Conservation (phyloP, 2,113 vertebrate species). For the Cyanoliseus patagonus region DNA sequence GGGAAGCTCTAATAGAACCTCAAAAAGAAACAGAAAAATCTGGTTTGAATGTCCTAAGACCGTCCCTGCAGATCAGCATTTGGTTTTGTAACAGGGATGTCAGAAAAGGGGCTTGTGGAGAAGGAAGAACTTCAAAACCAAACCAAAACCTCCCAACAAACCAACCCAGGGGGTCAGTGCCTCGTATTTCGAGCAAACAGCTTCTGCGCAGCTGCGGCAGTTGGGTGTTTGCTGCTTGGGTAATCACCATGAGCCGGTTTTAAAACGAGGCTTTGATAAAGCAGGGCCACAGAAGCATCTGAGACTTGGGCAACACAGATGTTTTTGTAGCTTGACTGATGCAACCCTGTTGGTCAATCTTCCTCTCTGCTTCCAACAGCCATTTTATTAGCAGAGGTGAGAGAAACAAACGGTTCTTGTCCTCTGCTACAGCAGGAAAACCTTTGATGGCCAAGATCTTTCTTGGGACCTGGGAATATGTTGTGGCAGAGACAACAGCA, state of each 20-base stretch:
- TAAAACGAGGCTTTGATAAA: conserved; percentile 3
- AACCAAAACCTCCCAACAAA: background rate
- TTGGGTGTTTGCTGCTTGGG: conserved; percentile 8
- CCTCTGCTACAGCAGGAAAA: background rate
- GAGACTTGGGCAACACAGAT: conserved; percentile 9
- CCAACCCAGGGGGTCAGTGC: background rate
- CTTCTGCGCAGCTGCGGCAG: background rate
- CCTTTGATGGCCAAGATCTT: background rate
- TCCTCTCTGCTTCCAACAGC: background rate
- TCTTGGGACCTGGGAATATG: background rate
- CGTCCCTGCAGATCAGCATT: background rate
- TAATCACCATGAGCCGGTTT: background rate
- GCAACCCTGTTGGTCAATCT: conserved; percentile 12
- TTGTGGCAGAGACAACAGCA: background rate
- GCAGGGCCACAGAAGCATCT: background rate
- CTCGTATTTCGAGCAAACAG: background rate
- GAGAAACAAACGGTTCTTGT: background rate
- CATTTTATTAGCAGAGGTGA: background rate
- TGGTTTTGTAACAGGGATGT: background rate
- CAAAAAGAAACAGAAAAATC: background rate
- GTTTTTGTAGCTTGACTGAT: conserved; percentile 4
- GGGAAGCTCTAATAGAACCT: background rate
- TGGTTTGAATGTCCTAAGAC: background rate
- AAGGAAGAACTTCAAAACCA: background rate
- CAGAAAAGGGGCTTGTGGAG: background rate